Conservation (phyloP, 64 coral and sea anemone genomes). For the Anthopleura sola region DNA sequence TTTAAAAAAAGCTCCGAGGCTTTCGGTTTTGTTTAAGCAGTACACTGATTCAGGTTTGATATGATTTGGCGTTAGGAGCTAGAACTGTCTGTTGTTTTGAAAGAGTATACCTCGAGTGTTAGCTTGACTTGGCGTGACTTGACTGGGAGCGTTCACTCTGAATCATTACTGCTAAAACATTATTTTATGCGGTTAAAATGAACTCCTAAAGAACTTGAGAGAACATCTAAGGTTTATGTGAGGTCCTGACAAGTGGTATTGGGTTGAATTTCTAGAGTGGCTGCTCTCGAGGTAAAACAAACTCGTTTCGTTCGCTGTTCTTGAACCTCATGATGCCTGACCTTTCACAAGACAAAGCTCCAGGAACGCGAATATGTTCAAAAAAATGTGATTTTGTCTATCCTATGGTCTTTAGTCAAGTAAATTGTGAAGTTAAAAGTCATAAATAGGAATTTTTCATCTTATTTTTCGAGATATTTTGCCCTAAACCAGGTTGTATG, state of each 20-base stretch:
- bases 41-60: neutral
- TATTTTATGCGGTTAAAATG: neutral
- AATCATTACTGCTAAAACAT: conserved; percentile 2
- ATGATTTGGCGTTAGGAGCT: neutral
- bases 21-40: neutral
- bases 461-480: neutral
- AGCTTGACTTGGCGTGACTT: conserved; percentile 5
- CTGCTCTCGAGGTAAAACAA: conserved; percentile 4
- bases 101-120: neutral
- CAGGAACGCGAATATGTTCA: neutral
- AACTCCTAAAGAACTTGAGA: neutral
- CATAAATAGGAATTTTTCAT: neutral
- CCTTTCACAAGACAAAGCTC: conserved; percentile 6
- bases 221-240: neutral
- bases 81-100: neutral
- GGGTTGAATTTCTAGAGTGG: neutral
- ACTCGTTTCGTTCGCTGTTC: neutral
- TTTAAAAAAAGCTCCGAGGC: neutral
- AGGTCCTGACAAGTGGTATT: neutral
- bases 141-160: neutral
- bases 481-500: neutral
- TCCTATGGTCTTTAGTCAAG: neutral
- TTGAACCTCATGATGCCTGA: neutral
- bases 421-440: neutral
- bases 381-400: neutral